Evolutionary conservation across 1,140 invertebrate genomes (phyloP), one percentile per base, ranked within the genome.

Genomic region (Calycopis cecrops): DNA sequence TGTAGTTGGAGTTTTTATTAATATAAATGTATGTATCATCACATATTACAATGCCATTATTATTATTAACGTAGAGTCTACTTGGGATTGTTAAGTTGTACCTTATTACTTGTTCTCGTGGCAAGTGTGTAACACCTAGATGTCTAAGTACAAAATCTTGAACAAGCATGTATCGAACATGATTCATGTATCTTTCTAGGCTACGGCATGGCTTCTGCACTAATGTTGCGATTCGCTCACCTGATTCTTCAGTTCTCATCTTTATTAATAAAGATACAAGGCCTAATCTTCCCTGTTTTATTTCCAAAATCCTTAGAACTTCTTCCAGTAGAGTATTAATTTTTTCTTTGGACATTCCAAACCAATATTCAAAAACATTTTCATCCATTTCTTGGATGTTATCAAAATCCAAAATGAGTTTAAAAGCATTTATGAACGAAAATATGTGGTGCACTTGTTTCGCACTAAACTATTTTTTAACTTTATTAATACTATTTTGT

Each of bases 1-100:
- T 37, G 33, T 62, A 58, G 17, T 62, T 62, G 3, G 52, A 57
- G 40, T 52, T 62, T 58, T 62, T 62, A 10, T 59, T 28, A 11
- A 55, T 54, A 51, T 55, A 61, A 10, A 56, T 48, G 16, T 59
- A 49, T 42, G 51, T 61, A 9, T 48, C 42, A 48, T 54, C 52
- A 33, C 48, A 55, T 48, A 62, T 58, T 21, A 59, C n/a, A 53
- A 59, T 53, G 3, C 33, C 14, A 28, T 48, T 59, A 21, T 18
- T 38, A 28, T 49, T 42, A 53, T 47, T 48, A 11, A 21, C 44
- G 53, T 52, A 49, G 11, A 54, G 17, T 40, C 55, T 52, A 58
- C 55, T 62, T 48, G 57, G 61, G 16, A 63, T 63, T 14, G 48
- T 34, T 33, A 57, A 57, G 42, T 57, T 60, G n/a, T 59, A 48